phyloP scores from a whole-genome alignment of 2,888 invertebrate species.

The Euclidia mi region DNA sequence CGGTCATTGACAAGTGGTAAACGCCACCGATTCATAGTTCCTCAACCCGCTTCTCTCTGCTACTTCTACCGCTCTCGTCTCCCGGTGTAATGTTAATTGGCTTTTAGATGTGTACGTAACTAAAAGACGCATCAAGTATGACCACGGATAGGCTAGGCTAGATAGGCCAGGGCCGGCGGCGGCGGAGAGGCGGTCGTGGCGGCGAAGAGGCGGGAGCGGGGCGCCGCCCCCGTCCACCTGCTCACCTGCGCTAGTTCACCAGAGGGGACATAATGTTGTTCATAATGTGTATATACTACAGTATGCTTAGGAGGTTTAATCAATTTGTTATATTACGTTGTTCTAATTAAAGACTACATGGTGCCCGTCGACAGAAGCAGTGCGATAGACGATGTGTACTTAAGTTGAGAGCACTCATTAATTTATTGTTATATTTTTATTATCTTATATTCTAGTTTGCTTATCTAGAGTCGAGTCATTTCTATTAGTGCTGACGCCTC shows the following conservation, averaged over 20 bases:
- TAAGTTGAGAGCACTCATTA: constrained; percentile 89
- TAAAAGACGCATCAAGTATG: constrained; percentile 59
- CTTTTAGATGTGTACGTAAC: constrained; percentile 71
- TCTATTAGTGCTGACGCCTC: constrained; percentile 89
- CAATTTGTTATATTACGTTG: constrained; percentile 88
- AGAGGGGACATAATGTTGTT: constrained; percentile 86
- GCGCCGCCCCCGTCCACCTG: constrained; percentile 61
- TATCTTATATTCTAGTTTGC: constrained; percentile 88
- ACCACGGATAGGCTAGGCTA: constrained; percentile 52
- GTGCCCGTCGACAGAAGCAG: constrained; percentile 89
- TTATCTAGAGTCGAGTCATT: constrained; percentile 88
- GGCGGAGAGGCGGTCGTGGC: constrained; percentile 53
- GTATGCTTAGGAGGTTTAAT: constrained; percentile 89
- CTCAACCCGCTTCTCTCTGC: constrained; percentile 86
- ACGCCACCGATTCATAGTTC: constrained; percentile 86
- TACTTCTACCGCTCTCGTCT: constrained; percentile 84
- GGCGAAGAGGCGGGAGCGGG: constrained; percentile 55
- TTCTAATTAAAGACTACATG: constrained; percentile 89
- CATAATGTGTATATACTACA: constrained; percentile 90
- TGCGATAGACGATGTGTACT: constrained; percentile 89
- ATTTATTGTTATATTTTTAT: constrained; percentile 89
- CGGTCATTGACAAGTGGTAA: constrained; percentile 93
- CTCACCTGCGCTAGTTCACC: constrained; percentile 77
- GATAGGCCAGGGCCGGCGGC: constrained; percentile 52
- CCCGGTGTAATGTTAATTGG: constrained; percentile 72